Conservation (phyloP, 2,888 invertebrate genomes). For the Eupithecia abbreviata region DNA sequence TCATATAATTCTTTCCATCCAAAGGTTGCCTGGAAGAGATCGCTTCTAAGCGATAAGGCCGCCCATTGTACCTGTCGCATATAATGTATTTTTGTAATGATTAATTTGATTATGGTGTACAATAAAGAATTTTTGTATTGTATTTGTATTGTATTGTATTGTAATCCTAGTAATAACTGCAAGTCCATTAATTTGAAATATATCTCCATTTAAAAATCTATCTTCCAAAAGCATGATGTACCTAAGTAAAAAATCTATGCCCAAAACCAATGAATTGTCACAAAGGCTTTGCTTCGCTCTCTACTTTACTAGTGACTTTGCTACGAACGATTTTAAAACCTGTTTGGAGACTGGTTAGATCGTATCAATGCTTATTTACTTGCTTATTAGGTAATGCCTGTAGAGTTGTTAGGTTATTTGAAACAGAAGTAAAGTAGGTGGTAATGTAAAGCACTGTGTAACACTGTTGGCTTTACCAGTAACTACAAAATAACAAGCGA, state of each 20-base stretch:
- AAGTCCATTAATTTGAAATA: not conserved
- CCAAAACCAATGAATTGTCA: constrained; percentile 14
- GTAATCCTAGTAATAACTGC: not conserved
- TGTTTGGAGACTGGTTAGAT: constrained; percentile 15
- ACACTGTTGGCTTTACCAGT: not conserved
- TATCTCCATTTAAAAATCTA: not conserved
- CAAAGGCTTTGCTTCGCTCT: constrained; percentile 1
- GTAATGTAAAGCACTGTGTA: not conserved
- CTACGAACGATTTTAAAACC: constrained; percentile 11
- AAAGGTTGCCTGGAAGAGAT: too few species aligned
- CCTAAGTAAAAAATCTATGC: too few species aligned
- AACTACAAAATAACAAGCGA: not conserved
- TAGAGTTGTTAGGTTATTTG: constrained; percentile 1
- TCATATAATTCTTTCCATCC: too few species aligned
- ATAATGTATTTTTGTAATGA: too few species aligned
- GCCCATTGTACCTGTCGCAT: too few species aligned
- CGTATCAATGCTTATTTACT: constrained; percentile 10
- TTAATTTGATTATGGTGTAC: too few species aligned
- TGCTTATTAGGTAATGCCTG: constrained; percentile 10
- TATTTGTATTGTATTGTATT: too few species aligned
- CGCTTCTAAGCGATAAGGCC: too few species aligned
- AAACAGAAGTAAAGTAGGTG: constrained; percentile 4
- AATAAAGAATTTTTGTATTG: too few species aligned
- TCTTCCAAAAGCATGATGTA: not conserved
- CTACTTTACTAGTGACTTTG: not conserved